These are phyloP conservation scores for Pachyrhynchus sulphureomaculatus DNA, from an alignment of 1,140 invertebrate species.

Conservation along the genomic window DNA sequence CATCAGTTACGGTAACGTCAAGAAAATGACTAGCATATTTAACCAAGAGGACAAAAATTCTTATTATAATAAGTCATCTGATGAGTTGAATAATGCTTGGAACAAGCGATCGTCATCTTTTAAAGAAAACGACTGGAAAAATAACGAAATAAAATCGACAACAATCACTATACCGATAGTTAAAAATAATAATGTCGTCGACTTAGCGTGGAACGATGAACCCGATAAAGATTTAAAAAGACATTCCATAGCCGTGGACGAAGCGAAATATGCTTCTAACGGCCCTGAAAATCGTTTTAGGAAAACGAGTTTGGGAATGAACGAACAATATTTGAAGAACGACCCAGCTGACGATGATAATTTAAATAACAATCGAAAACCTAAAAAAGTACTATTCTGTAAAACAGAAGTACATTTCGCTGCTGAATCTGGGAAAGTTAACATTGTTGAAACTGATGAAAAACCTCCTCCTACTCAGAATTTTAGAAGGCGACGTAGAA, in stretches of 20 bases:
- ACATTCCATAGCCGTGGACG: conserved; percentile 61
- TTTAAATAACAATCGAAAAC: conserved; percentile 51
- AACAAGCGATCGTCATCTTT: neutral
- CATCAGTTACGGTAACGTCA: conserved; percentile 34
- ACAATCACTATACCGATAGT: conserved; percentile 46
- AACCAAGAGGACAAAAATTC: conserved; percentile 29
- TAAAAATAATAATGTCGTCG: conserved; percentile 36
- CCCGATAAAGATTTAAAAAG: conserved; percentile 53
- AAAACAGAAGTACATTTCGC: conserved; percentile 85
- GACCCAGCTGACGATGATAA: conserved; percentile 38
- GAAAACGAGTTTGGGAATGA: conserved; percentile 51
- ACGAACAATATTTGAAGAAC: conserved; percentile 41
- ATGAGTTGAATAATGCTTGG: conserved; percentile 3
- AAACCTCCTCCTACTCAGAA: conserved; percentile 80
- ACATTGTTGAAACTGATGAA: conserved; percentile 83
- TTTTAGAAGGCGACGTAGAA: conserved; percentile 66
- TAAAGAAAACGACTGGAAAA: conserved; percentile 16
- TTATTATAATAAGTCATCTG: neutral
- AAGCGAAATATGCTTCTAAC: conserved; percentile 54
- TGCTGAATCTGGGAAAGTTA: conserved; percentile 77
- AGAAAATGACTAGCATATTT: conserved; percentile 37
- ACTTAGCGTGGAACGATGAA: conserved; percentile 38
- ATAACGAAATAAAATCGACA: conserved; percentile 36
- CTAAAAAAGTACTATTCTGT: conserved; percentile 80
- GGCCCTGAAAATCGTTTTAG: conserved; percentile 40